These are phyloP conservation scores for Myiagra hebetior DNA, from an alignment of 2,113 vertebrate genomes.

Conservation along the genomic window DNA sequence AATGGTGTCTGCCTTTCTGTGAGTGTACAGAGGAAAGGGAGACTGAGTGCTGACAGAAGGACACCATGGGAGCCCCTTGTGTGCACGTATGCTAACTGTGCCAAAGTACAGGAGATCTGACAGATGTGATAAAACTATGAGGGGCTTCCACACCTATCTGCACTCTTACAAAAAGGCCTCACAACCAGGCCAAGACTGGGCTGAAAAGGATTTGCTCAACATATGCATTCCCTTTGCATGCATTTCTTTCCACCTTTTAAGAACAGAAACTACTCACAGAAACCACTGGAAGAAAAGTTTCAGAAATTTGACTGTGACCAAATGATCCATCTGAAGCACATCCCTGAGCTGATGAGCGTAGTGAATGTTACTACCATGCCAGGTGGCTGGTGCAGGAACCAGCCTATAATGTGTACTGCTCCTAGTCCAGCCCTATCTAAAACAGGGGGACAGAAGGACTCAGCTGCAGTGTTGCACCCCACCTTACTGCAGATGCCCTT, in stretches of 20 bases:
- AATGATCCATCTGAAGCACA: background rate
- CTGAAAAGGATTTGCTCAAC: background rate
- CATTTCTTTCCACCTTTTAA: background rate
- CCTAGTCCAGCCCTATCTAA: background rate
- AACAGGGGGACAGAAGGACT: background rate
- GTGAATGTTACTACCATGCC: background rate
- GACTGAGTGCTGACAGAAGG: background rate
- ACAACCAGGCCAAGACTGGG: background rate
- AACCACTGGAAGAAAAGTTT: background rate
- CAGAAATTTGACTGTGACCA: background rate
- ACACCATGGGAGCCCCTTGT: background rate
- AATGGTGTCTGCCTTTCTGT: background rate
- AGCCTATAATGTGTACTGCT: background rate
- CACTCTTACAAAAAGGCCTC: background rate
- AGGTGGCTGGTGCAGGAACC: background rate
- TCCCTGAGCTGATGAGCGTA: background rate
- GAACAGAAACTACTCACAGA: background rate
- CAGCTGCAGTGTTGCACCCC: background rate
- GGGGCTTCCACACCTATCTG: background rate
- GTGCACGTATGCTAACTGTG: rapidly evolving
- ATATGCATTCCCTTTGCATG: background rate
- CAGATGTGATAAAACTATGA: background rate
- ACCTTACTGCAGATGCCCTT: background rate
- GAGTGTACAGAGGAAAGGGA: background rate
- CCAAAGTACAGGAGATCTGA: background rate